Evolutionary conservation across 2,888 invertebrate genomes (phyloP), one percentile per base, ranked within the genome.

Genomic region (Drosophila vallismaia): DNA sequence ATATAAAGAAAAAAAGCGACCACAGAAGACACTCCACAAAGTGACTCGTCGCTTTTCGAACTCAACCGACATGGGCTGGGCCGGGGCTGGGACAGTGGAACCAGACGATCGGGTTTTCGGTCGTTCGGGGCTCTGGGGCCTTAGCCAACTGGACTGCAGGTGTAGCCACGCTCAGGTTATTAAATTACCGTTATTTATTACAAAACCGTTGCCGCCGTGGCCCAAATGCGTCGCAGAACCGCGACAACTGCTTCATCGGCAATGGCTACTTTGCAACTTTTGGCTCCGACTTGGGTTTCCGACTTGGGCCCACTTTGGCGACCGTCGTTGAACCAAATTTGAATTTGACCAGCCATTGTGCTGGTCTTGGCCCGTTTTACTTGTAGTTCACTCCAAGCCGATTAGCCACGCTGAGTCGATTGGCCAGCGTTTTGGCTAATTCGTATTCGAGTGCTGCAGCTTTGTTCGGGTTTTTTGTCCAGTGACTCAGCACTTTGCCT

Each of bases 101-200:
- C 46, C 38, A 29, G 42, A 44, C 42, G 14, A 44, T 66, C 71
- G 48, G 52, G 52, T 38, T 70, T 44, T 10, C 29, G 36, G 33
- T 64, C 10, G 49, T 19, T 53, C 54, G 31, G 31, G 54, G 38
- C 19, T 54, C 49, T 59, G 62, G 66, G 56, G 49, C 58, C 53
- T 45, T 29, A 31, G 31, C 26, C 64, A 44, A 31, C 36, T 36
- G 36, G 12, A 62, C 42, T 69, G 79, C 79, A 86, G 87, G 82
- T 82, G 82, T 79, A 76, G 77, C 70, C 71, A 67, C 71, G 76
- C 62, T 80, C 71, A 83, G 62, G 75, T 83, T 84, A 84, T 88
- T 88, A 84, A 86, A 79, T 86, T 84, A 86, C 84, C 77, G 84
- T 84, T 84, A 88, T 82, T 78, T 86, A 76, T 84, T 84, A 88